These are phyloP conservation scores for Willisornis vidua DNA, from an alignment of 2,113 vertebrate species.

Conservation along the genomic window DNA sequence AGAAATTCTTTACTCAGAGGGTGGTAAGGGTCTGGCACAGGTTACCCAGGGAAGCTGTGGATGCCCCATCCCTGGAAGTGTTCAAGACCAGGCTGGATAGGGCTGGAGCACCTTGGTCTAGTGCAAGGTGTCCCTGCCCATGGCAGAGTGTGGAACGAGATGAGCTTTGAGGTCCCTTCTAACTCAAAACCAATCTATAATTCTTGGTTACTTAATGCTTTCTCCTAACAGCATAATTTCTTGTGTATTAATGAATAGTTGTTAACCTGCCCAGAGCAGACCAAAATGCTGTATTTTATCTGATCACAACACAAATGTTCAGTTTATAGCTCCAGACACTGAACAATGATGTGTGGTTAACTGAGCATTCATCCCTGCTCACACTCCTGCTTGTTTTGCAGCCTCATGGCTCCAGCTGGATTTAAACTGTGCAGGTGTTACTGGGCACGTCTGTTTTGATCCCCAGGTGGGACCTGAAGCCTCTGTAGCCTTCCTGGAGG, in stretches of 20 bases:
- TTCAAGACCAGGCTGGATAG: not conserved
- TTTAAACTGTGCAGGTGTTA: conserved; percentile 12
- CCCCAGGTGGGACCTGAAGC: conserved; percentile 26
- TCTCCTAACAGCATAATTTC: not conserved
- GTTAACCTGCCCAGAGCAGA: not conserved
- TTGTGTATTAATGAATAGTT: not conserved
- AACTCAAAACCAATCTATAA: not conserved
- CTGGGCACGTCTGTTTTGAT: conserved; percentile 36
- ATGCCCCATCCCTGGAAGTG: not conserved
- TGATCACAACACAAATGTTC: not conserved
- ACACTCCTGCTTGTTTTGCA: not conserved
- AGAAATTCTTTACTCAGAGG: not conserved
- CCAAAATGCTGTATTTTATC: not conserved
- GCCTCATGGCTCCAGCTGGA: conserved; percentile 8
- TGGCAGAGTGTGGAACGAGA: not conserved
- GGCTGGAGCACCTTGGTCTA: not conserved
- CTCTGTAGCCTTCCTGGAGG: conserved; percentile 8
- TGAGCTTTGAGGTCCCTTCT: not conserved
- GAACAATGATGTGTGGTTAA: not conserved
- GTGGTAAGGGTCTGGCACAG: not conserved
- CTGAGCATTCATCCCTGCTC: not conserved
- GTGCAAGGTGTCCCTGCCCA: not conserved
- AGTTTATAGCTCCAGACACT: not conserved
- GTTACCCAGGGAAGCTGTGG: not conserved
- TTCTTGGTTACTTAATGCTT: not conserved